Base-by-base conservation (phyloP, 2,797 vertebrate genomes). In the Labeo calbasu region DNA sequence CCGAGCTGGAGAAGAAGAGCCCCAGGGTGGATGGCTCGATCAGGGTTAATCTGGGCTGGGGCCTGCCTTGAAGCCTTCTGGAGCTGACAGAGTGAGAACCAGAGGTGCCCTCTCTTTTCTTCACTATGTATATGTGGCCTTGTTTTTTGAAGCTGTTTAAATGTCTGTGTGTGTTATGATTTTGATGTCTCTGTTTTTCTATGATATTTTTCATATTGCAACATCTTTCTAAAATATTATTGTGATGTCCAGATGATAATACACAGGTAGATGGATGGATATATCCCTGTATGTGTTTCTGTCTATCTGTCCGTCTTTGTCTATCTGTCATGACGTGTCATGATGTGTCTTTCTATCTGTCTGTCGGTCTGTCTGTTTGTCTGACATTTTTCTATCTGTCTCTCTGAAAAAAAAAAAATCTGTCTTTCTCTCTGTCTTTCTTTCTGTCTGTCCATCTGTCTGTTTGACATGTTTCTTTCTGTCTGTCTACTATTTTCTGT, bases 21-120 rank as follows among this genome's bases (percentile, higher is more conserved):
- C 88, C 70, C 21, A 21, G 71, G 86, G 81, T 13, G 75, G 48
- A 84, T 71, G 32, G 69, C 84, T 73, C 78, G 51, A 85, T 89
- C 87, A 84, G 87, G 84, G 86, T 89, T 87, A 89, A 88, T 88
- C 75, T 88, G 70, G 57, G 79, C 75, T 84, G 51, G 82, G 84
- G 73, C 77, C 66, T 81, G 50, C 66, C 85, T 86, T 61, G 43
- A 50, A 85, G 78, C 50, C 32, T 73, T 73, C 72, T 36, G 55
- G 79, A 88, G 79, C 79, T 87, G 88, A 87, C 82, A 79, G 72
- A 75, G 53, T 53, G 19, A 68, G 61, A 83, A n/a, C 46, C 17
- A 76, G 71, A 59, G 73, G 36, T 43, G 1, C 57, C 25, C 75
- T 48, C 15, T 40, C 32, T 55, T 79, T 79, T 23, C 17, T 19